Evolutionary conservation across 2,113 vertebrate species (phyloP).

Genomic region (Strix aluco): DNA sequence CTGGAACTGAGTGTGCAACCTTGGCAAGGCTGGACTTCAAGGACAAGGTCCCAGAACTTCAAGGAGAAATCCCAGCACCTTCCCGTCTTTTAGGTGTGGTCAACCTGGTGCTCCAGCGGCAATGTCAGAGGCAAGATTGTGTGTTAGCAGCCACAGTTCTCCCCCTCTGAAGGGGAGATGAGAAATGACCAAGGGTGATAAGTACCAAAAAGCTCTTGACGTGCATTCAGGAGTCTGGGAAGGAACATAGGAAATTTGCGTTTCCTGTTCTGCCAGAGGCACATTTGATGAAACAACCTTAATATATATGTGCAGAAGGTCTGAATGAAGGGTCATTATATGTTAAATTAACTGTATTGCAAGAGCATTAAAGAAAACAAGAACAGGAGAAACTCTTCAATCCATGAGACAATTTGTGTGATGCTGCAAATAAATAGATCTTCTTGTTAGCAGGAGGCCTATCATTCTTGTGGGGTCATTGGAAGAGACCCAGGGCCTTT

Average conservation of each 20-base stretch:
- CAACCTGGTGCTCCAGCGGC: background rate
- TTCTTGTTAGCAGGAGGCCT: constrained; percentile 38
- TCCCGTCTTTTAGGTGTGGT: background rate
- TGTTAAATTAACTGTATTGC: constrained; percentile 42
- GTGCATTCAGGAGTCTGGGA: background rate
- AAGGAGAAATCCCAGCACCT: background rate
- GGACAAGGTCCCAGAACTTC: background rate
- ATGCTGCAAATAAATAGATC: constrained; percentile 37
- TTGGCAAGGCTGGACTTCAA: background rate
- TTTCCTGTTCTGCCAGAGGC: constrained; percentile 40
- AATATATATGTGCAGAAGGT: background rate
- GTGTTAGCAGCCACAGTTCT: background rate
- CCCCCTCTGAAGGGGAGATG: background rate
- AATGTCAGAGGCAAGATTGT: background rate
- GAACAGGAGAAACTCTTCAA: constrained; percentile 46
- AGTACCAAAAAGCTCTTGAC: constrained; percentile 37
- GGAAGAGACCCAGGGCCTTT: constrained; percentile 44
- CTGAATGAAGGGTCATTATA: constrained; percentile 45
- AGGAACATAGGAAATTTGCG: background rate
- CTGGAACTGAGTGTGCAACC: background rate
- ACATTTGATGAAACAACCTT: background rate
- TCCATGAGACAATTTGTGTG: constrained; percentile 39
- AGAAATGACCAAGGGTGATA: constrained; percentile 2
- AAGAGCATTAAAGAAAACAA: constrained; percentile 51
- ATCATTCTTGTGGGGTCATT: background rate